Percentiles rank a stretch among this genome's conserved stretches.
phyloP scores from a whole-genome alignment of 2,888 invertebrate genomes.

The Matsumyia berberina region DNA sequence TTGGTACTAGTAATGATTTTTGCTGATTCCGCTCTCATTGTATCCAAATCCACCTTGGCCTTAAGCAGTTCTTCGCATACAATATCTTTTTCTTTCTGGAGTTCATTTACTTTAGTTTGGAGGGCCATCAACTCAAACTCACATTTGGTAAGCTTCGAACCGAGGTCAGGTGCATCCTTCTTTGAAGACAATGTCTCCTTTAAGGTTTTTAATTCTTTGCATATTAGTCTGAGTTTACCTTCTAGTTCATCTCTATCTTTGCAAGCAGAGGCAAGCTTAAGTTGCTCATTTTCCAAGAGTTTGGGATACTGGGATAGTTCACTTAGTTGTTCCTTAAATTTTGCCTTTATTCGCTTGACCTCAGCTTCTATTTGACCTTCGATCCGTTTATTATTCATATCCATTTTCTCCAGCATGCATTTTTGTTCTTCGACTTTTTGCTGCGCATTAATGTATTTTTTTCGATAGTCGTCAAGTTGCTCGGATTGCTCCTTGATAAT shows the following conservation, averaged over 20 bases:
- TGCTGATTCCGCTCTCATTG: constrained; percentile 82
- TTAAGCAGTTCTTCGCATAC: constrained; percentile 81
- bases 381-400: constrained; percentile 83
- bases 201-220: constrained; percentile 81
- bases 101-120: constrained; percentile 79
- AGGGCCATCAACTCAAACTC: constrained; percentile 80
- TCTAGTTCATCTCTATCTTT: constrained; percentile 82
- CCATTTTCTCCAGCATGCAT: constrained; percentile 81
- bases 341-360: constrained; percentile 82
- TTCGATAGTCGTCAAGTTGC: constrained; percentile 83
- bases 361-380: constrained; percentile 83
- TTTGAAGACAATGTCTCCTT: constrained; percentile 78
- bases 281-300: constrained; percentile 82
- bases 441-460: constrained; percentile 82
- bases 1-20: constrained; percentile 83
- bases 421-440: constrained; percentile 83
- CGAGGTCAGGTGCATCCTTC: constrained; percentile 77
- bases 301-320: constrained; percentile 83
- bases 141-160: constrained; percentile 79
- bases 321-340: constrained; percentile 83
- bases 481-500: constrained; percentile 83
- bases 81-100: constrained; percentile 80
- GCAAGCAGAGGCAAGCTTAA: constrained; percentile 80
- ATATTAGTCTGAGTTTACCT: constrained; percentile 81
- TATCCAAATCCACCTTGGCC: constrained; percentile 82